phyloP scores from a whole-genome alignment of 2,113 vertebrate genomes.

The Solea senegalensis region DNA sequence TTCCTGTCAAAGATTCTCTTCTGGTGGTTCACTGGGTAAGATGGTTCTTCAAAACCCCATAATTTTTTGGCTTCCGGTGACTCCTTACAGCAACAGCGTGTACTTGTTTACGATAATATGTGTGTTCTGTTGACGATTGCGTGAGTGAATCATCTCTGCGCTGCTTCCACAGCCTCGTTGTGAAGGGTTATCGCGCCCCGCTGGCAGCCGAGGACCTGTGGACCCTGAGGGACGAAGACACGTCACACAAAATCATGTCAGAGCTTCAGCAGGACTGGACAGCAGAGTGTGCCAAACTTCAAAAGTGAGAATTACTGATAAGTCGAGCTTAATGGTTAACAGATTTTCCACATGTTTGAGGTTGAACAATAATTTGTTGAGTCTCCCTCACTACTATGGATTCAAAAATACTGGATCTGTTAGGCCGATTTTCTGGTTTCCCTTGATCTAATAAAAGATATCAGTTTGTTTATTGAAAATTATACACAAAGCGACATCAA shows the following conservation, averaged over 20 bases:
- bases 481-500: no score
- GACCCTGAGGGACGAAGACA: slow-evolving; percentile 87
- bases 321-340: background rate
- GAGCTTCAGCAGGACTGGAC: slow-evolving; percentile 86
- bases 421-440: no score
- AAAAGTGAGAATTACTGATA: slow-evolving; percentile 68
- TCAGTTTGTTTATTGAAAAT: no score
- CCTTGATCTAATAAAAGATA: no score
- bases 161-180: slow-evolving; percentile 81
- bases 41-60: slow-evolving; percentile 59
- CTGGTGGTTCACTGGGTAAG: slow-evolving; percentile 97
- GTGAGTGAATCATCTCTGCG: slow-evolving; percentile 45
- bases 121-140: slow-evolving; percentile 49
- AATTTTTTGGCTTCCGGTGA: slow-evolving; percentile 49
- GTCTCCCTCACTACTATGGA: no score
- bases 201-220: slow-evolving; percentile 87
- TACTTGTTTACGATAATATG: slow-evolving; percentile 63
- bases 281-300: slow-evolving; percentile 77
- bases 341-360: background rate
- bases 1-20: slow-evolving; percentile 92
- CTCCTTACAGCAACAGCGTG: slow-evolving; percentile 54
- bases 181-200: slow-evolving; percentile 85
- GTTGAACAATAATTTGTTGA: no score
- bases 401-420: no score
- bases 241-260: slow-evolving; percentile 86